Evolutionary conservation across 2,113 vertebrate species (phyloP).

Genomic region (Rostratula benghalensis): DNA sequence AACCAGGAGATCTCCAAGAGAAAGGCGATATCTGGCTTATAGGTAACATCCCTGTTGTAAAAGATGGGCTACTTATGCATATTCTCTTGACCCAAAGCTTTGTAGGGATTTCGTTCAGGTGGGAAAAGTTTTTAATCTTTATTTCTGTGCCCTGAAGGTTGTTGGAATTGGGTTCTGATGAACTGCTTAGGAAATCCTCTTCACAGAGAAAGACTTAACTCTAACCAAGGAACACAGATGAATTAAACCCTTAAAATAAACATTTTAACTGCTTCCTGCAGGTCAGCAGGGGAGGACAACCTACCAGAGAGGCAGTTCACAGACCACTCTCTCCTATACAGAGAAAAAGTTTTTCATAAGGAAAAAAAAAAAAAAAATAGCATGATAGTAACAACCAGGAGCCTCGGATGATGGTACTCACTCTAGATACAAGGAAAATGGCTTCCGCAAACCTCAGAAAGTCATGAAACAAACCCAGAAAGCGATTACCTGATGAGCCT

Average conservation of each 20-base stretch:
- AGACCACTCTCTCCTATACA: neutral
- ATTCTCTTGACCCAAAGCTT: neutral
- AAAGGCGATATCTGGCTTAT: neutral
- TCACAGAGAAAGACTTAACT: neutral
- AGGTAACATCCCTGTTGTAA: neutral
- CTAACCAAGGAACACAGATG: neutral
- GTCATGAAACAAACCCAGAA: neutral
- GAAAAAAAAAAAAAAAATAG: neutral
- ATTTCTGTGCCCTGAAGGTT: neutral
- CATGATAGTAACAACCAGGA: neutral
- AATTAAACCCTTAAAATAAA: neutral
- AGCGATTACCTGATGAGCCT: neutral
- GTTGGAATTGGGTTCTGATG: neutral
- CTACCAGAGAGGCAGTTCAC: neutral
- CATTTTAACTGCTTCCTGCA: neutral
- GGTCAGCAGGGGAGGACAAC: neutral
- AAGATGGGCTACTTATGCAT: neutral
- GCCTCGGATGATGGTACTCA: neutral
- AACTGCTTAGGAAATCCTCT: slow-evolving; percentile 9
- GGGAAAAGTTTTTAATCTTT: neutral
- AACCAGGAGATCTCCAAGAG: neutral
- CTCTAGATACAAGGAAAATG: neutral
- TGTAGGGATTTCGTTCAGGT: neutral
- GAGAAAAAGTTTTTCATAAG: neutral
- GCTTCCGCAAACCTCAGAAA: neutral